Evolutionary conservation across 2,797 vertebrate genomes (phyloP), one percentile per base, ranked within the genome.

Genomic region (Siniperca obscura): DNA sequence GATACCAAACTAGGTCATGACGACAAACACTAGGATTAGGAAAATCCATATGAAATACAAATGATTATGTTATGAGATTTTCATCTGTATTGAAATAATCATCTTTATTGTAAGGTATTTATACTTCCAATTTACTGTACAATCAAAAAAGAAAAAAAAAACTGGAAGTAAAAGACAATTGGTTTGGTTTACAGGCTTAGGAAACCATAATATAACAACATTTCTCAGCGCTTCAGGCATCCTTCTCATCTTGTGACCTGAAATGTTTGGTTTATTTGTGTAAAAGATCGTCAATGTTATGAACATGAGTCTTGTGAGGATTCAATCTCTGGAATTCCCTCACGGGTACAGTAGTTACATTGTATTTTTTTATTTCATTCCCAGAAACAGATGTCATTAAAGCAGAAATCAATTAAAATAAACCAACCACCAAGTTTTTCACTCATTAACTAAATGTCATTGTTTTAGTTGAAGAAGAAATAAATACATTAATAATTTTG

Each of bases 401-500:
- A 75, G 22, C 17, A 68, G 6, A 70, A 46, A 85, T 9, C 27
- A 62, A 81, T 64, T 67, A 13, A 79, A 73, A 74, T 40, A 3
- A 44, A 48, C 11, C 25, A 81, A 38, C 46, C 19, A 19, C 38
- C 64, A 81, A 30, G 21, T 81, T 76, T 59, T 78, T 25, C 25
- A 65, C 56, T 83, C 67, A 85, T 90, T 89, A 89, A 82, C 84
- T 57, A 86, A 78, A 85, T 83, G 69, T 59, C 42, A 88, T 87
- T 87, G 85, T 91, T 92, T 89, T 57, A 78, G 78, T 74, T 67
- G 55, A 76, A 87, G 81, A 86, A 86, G 42, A 90, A 86, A 88
- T 89, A 93, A 93, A 90, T 90, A 87, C 88, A 92, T 87, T 87
- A 86, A 89, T 88, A 86, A 85, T 86, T 93, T 86, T 84, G 82